phyloP scores from a whole-genome alignment of 2,113 vertebrate species.

The Prunella fulvescens region DNA sequence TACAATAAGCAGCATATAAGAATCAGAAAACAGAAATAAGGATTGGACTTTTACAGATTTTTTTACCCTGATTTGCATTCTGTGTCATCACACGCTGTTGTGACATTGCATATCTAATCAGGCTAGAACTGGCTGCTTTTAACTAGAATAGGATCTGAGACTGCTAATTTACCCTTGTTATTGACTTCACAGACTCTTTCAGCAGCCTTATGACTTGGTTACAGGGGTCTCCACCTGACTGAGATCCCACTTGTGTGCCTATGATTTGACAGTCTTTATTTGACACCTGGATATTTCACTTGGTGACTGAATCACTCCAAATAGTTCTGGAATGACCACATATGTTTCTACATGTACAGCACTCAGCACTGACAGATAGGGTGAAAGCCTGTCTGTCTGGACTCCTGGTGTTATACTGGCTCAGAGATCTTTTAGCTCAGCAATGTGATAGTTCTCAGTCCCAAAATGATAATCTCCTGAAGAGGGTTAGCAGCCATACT shows the following conservation, averaged over 20 bases:
- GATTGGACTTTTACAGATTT: background rate
- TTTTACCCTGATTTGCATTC: slow-evolving; percentile 48
- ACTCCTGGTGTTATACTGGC: background rate
- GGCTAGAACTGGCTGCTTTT: slow-evolving; percentile 5
- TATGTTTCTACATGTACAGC: background rate
- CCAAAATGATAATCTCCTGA: background rate
- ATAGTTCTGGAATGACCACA: background rate
- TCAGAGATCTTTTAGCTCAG: background rate
- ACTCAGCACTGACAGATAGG: background rate
- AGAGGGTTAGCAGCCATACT: accelerated
- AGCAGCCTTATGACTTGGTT: background rate
- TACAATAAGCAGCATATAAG: background rate
- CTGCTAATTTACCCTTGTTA: slow-evolving; percentile 31
- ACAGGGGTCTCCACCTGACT: background rate
- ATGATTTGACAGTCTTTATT: background rate
- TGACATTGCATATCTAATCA: slow-evolving; percentile 55
- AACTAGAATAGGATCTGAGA: slow-evolving; percentile 7
- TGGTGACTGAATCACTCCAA: background rate
- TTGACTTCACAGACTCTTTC: background rate
- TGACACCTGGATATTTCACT: background rate
- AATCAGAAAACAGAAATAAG: background rate
- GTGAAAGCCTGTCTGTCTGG: background rate
- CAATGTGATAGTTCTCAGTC: background rate
- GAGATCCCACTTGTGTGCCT: background rate
- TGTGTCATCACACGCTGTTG: slow-evolving; percentile 36